Base-by-base conservation (phyloP, 1,140 invertebrate species). In the Lordiphosa stackelbergi region DNA sequence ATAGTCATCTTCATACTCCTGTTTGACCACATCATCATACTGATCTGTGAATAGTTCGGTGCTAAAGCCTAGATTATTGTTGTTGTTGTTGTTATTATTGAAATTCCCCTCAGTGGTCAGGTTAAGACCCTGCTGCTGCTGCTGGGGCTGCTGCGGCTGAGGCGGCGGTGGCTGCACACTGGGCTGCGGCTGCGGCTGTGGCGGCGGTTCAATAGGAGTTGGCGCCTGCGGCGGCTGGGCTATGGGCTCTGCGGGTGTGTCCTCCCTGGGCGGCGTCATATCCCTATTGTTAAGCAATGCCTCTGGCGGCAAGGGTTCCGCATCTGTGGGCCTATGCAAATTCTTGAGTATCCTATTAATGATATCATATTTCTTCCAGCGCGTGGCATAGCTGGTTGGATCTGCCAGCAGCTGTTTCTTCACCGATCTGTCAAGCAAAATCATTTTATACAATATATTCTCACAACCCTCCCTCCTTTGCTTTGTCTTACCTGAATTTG, bases 321-420 rank as follows among this genome's bases (percentile, higher is more conserved):
- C 85, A 40, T 86, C 66, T 43, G 85, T 85, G 5, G 85, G 77
- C 55, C 85, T 73, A 47, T 85, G 78, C 42, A 78, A 52, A 42
- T 86, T 86, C 40, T 83, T 86, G 2, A 86, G 54, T 46, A 86
- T 86, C 4, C 72, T 62, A 41, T 83, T 77, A 6, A 86, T 65
- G 5, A 86, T 73, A 60, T 78, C 70, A 43, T 69, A 86, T 51
- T 86, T 86, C 13, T 86, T 86, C 85, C 85, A 86, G n/a, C 85
- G 79, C 22, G 53, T 57, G 5, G 49, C 42, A 45, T 68, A 69
- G 38, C 59, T 65, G 11, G 56, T n/a, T 6, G 77, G 77, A 45
- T 81, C 75, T 9, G 12, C 43, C 12, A 65, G 66, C 43, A 83
- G 42, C 24, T 62, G 57, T n/a, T 85, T 86, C 37, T 85, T 86